Conservation (phyloP, 1,140 invertebrate species). For the Delia radicum region DNA sequence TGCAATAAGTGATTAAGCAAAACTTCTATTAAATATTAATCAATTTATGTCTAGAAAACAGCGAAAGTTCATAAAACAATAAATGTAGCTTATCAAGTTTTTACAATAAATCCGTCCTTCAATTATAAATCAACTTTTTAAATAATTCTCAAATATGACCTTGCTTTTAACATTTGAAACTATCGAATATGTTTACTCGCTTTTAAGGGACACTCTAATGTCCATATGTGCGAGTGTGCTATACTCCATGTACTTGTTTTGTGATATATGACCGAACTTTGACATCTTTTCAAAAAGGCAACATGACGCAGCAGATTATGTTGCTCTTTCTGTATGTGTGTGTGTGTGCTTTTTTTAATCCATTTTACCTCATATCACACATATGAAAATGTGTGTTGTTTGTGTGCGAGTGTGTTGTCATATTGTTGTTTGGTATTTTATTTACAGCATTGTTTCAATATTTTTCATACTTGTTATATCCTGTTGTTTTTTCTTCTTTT, state of each 20-base stretch:
- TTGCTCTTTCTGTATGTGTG: background rate
- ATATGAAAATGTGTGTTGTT: background rate
- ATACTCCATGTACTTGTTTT: background rate
- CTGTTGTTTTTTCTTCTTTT: background rate
- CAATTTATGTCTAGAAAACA: no score
- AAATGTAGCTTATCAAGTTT: no score
- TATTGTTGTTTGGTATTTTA: slow-evolving; percentile 4
- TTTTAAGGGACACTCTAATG: no score
- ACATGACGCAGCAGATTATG: slow-evolving; percentile 3
- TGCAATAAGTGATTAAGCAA: no score
- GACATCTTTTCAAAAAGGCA: slow-evolving; percentile 13
- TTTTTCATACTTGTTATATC: background rate
- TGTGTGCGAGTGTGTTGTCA: background rate
- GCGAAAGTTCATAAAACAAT: no score
- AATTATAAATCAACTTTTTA: no score
- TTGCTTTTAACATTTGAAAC: no score
- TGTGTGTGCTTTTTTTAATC: background rate
- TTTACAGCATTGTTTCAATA: slow-evolving; percentile 1
- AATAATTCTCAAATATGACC: no score
- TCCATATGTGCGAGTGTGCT: background rate
- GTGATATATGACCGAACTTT: slow-evolving; percentile 12
- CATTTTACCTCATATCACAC: background rate
- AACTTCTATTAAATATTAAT: no score
- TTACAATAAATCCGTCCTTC: no score
- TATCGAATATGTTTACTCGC: no score